A percentile compares a stretch with the other conserved stretches of the same genome.
Evolutionary conservation across 1,140 invertebrate genomes (phyloP).

Genomic region (Antheraea pernyi): DNA sequence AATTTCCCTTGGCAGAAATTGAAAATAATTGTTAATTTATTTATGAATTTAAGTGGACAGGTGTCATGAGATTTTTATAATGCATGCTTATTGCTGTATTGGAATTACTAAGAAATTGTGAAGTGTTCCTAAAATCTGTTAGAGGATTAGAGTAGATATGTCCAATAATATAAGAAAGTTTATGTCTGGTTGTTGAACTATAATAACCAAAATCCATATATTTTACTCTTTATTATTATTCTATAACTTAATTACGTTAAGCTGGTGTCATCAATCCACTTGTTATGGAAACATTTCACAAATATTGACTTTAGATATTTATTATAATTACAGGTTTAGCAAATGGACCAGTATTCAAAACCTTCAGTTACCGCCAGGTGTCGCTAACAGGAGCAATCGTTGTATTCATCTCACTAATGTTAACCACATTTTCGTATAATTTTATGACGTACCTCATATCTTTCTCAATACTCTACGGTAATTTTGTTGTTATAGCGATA

Average conservation of each 20-base stretch:
- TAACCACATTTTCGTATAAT: slow-evolving; percentile 80
- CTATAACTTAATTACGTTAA: not conserved
- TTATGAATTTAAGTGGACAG: no score
- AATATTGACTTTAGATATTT: slow-evolving; percentile 7
- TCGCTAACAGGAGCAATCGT: slow-evolving; percentile 80
- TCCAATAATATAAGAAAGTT: no score
- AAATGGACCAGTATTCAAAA: slow-evolving; percentile 83
- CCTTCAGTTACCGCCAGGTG: slow-evolving; percentile 83
- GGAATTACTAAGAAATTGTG: no score
- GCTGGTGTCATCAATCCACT: not conserved
- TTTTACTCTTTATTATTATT: not conserved
- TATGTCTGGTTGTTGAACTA: no score
- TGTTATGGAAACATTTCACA: not conserved
- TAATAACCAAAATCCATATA: no score
- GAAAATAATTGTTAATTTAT: no score
- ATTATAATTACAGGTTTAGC: slow-evolving; percentile 78
- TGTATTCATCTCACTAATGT: slow-evolving; percentile 76
- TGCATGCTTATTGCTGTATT: no score
- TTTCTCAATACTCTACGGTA: slow-evolving; percentile 81
- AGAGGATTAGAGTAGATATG: no score
- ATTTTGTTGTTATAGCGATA: slow-evolving; percentile 24
- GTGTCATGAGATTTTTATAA: no score
- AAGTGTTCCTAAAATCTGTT: no score
- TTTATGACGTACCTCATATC: slow-evolving; percentile 81
- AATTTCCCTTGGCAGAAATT: no score